A percentile compares a stretch with the other conserved stretches of the same genome.
Conservation (phyloP, 2,888 invertebrate genomes). For the Ectemnius lituratus region DNA sequence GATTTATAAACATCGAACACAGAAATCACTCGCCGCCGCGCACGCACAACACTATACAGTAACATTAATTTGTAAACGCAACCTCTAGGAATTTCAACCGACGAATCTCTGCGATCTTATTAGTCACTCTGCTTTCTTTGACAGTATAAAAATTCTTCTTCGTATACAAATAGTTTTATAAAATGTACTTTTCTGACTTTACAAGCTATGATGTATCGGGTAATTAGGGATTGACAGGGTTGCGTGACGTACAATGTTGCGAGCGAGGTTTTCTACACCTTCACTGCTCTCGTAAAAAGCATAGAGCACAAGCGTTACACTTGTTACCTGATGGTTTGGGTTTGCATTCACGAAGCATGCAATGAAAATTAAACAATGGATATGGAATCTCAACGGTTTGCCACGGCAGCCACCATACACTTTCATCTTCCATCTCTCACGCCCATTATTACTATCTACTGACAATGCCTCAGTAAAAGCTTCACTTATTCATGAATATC, state of each 20-base stretch:
- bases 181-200: conserved; percentile 28
- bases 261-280: too few relatives aligned
- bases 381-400: too few relatives aligned
- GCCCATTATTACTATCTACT: too few relatives aligned
- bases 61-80: conserved; percentile 29
- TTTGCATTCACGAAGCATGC: conserved; percentile 40
- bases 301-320: conserved; percentile 36
- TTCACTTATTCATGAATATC: background rate
- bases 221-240: background rate
- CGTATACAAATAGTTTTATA: conserved; percentile 63
- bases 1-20: conserved; percentile 32
- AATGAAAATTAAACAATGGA: conserved; percentile 34
- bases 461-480: background rate
- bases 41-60: conserved; percentile 10
- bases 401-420: too few relatives aligned
- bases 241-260: background rate
- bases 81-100: conserved; percentile 21
- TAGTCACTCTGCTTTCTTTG: conserved; percentile 19
- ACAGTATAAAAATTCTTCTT: conserved; percentile 58
- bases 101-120: conserved; percentile 20
- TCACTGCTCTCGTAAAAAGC: conserved; percentile 8
- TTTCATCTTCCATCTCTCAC: too few relatives aligned
- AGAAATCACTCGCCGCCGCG: conserved; percentile 9
- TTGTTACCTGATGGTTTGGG: conserved; percentile 31
- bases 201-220: background rate